Evolutionary conservation across 2,888 invertebrate genomes (phyloP), one percentile per base, ranked within the genome.

Genomic region (Tipula lateralis): DNA sequence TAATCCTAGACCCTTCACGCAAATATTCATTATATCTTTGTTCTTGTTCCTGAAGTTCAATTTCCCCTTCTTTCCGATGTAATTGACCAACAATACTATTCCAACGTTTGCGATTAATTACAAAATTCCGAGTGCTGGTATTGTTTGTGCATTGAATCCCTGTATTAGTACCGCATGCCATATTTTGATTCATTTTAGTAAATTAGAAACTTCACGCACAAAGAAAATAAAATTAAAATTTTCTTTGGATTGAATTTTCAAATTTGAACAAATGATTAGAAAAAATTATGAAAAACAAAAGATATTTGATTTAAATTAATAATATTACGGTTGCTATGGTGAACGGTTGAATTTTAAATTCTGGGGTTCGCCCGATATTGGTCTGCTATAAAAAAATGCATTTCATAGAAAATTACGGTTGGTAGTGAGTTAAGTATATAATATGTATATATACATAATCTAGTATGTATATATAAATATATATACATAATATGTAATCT

Each of bases 1-100:
- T 89, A 9, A 88, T 87, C 80, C 89, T 88, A 0, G 91, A 91
- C 0, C 88, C 90, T 16, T 90, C 88, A 85, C 90, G 90, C 30
- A 91, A 85, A 50, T 89, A 88, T 66, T 88, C 87, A 81, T 88
- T 89, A 29, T 89, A 88, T 6, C 88, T 89, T 9, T 88, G 87
- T 80, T 91, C 91, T 39, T 89, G 88, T 1, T 90, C 90, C 0
- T 30, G 32, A 9, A 50, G 29, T 7, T 19, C 30, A 12, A 50
- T 6, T 6, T n/a, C 84, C 19, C 34, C 34, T 29, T 84, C 84
- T 19, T 44, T 80, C 32, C 80, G 66, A 80, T 84, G 30, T 13
- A 84, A 29, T 29, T 84, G 84, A 4, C 80, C 30, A 13, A 84
- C 24, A 80, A 84, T 84, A 13, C 80, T 24, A 12, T 80, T 34